A percentile compares a stretch with the other conserved stretches of the same genome.
Evolutionary conservation across 1,140 invertebrate species (phyloP).

Genomic region (Zeugodacus cucurbitae): DNA sequence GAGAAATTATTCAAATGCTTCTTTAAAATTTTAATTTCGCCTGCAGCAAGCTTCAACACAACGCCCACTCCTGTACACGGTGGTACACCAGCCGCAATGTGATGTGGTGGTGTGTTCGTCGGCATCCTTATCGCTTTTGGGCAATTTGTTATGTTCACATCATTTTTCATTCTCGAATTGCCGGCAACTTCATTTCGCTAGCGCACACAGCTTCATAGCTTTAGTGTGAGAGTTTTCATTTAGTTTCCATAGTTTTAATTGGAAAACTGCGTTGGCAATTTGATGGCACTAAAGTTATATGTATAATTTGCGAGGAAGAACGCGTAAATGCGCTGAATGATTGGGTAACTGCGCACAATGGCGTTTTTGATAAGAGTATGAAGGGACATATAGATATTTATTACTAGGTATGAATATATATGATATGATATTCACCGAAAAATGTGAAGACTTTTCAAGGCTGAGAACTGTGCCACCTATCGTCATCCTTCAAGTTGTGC

Average conservation of each 20-base stretch:
- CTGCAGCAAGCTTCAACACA: background rate
- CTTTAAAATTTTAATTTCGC: background rate
- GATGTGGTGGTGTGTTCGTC: background rate
- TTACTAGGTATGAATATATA: too few species aligned
- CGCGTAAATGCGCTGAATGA: background rate
- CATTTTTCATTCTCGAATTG: constrained; percentile 1
- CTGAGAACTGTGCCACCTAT: too few species aligned
- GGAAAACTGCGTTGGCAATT: background rate
- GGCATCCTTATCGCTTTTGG: background rate
- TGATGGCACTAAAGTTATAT: background rate
- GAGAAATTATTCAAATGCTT: background rate
- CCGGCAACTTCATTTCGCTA: background rate
- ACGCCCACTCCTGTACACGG: background rate
- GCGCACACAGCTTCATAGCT: background rate
- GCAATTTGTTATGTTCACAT: background rate
- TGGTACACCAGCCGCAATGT: background rate
- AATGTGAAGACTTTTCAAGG: too few species aligned
- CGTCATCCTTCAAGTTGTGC: too few species aligned
- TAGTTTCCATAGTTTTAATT: background rate
- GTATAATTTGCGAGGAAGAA: background rate
- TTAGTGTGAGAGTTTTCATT: background rate
- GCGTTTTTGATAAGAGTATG: too few species aligned
- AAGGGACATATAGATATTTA: too few species aligned
- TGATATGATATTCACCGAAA: too few species aligned
- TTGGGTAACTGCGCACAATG: background rate